Conservation (phyloP, 2,113 vertebrate genomes). For the Pachycephala philippinensis region DNA sequence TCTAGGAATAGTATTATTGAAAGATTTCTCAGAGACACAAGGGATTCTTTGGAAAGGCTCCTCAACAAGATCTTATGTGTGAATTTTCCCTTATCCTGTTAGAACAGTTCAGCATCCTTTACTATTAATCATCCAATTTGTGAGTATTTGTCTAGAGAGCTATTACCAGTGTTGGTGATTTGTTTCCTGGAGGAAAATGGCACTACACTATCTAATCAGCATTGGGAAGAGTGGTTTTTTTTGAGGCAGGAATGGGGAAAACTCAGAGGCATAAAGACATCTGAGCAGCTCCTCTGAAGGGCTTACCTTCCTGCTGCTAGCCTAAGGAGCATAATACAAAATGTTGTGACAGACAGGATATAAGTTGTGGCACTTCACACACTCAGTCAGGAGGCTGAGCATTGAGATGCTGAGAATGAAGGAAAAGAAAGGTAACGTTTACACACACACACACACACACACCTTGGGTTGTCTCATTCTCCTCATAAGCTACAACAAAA, state of each 20-base stretch:
- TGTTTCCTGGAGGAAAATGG: background rate
- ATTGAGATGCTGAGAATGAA: background rate
- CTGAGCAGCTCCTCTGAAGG: background rate
- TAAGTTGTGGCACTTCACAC: background rate
- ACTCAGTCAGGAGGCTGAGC: rapidly evolving
- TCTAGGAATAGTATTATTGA: background rate
- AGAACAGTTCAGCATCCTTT: background rate
- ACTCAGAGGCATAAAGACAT: background rate
- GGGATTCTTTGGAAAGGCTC: background rate
- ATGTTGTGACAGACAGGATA: background rate
- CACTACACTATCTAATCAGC: background rate
- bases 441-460: background rate
- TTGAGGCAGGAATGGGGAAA: background rate
- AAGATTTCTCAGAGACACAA: background rate
- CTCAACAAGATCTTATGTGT: rapidly evolving
- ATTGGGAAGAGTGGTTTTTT: background rate
- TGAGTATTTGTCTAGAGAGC: background rate
- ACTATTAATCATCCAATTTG: background rate
- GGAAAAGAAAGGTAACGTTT: background rate
- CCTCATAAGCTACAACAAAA: background rate
- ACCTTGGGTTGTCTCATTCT: background rate
- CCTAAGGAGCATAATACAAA: background rate
- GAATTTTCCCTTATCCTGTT: background rate
- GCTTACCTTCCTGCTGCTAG: background rate
- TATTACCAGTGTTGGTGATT: background rate